Percentiles rank a stretch among this genome's conserved stretches.
Conservation (phyloP, 2,888 invertebrate species). For the Agrochola lota region DNA sequence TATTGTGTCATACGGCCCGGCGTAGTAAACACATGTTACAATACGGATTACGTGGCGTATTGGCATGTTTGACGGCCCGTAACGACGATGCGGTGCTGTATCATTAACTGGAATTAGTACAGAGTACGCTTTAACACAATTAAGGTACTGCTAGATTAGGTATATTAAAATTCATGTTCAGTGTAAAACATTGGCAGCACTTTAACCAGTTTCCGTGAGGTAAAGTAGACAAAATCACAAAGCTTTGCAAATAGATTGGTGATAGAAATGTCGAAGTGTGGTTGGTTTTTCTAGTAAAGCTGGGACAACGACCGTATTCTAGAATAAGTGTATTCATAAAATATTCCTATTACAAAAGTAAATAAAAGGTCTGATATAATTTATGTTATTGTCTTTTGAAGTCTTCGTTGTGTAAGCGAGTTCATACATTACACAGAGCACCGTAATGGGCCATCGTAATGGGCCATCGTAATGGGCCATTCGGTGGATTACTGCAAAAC, state of each 20-base stretch:
- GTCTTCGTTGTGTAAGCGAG: conserved; percentile 19
- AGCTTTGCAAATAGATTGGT: neutral
- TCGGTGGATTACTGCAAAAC: conserved; percentile 27
- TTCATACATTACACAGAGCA: conserved; percentile 42
- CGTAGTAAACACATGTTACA: conserved; percentile 37
- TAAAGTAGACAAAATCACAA: neutral
- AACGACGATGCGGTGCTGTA: neutral
- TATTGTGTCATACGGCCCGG: conserved; percentile 7
- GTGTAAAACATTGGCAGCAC: neutral
- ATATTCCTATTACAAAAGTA: conserved; percentile 9
- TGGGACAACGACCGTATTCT: neutral
- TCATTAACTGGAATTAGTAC: conserved; percentile 15
- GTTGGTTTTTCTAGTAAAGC: neutral
- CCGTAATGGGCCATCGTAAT: conserved; percentile 51
- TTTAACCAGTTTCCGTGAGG: neutral
- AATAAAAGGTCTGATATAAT: conserved; percentile 29
- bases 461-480: conserved; percentile 52
- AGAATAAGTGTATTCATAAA: neutral
- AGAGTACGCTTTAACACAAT: neutral
- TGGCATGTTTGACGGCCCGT: conserved; percentile 36
- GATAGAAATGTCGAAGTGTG: neutral
- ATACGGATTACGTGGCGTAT: conserved; percentile 33
- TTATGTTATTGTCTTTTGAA: conserved; percentile 13
- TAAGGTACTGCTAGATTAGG: neutral
- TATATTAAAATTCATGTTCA: neutral